Evolutionary conservation across 1,140 invertebrate species (phyloP).

Genomic region (Papilio aristodemus): DNA sequence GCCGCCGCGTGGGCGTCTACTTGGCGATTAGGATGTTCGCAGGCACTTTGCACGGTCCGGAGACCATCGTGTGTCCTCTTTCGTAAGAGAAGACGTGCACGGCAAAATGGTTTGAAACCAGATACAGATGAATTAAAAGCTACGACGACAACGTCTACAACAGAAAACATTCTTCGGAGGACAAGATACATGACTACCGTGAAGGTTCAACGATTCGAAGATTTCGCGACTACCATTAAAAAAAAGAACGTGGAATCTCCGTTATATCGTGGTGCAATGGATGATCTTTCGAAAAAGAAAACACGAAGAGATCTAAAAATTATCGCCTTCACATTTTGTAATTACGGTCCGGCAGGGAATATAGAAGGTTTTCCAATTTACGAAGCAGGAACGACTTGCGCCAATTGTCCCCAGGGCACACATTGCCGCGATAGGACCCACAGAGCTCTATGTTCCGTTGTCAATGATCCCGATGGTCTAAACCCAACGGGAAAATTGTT

Average conservation of each 20-base stretch:
- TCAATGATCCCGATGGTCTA: conserved; percentile 57
- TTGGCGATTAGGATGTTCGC: conserved; percentile 71
- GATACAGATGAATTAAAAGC: conserved; percentile 32
- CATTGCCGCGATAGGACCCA: conserved; percentile 61
- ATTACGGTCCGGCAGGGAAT: conserved; percentile 73
- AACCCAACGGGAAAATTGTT: conserved; percentile 11
- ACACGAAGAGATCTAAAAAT: conserved; percentile 52
- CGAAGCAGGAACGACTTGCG: conserved; percentile 59
- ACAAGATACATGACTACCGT: conserved; percentile 54
- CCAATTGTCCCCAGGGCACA: conserved; percentile 67
- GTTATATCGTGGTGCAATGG: conserved; percentile 53
- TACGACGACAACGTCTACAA: conserved; percentile 41
- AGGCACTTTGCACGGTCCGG: conserved; percentile 62
- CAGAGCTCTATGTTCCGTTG: conserved; percentile 60
- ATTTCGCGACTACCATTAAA: conserved; percentile 47
- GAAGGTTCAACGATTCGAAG: conserved; percentile 41
- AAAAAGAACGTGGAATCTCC: conserved; percentile 46
- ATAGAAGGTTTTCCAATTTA: conserved; percentile 73
- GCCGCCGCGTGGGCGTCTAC: conserved; percentile 69
- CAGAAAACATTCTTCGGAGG: conserved; percentile 56
- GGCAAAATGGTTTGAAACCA: neutral
- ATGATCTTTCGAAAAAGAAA: conserved; percentile 39
- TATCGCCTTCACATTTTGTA: conserved; percentile 69
- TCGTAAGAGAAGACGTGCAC: conserved; percentile 47
- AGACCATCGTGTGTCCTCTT: conserved; percentile 58